These are phyloP conservation scores for Polydrusus tereticollis DNA, from an alignment of 2,888 invertebrate species.

Conservation along the genomic window DNA sequence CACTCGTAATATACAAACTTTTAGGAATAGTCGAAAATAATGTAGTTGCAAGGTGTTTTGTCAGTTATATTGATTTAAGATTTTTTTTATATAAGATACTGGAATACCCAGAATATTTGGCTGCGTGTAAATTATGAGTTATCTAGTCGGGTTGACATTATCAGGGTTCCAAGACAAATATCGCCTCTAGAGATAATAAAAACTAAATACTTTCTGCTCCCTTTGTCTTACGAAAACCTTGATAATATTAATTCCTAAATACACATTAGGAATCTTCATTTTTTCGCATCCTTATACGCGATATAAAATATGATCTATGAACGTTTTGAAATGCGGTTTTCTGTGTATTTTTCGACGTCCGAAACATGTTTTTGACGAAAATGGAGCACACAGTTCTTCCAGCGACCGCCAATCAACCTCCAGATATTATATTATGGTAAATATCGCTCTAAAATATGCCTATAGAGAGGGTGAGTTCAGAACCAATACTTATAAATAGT, in stretches of 20 bases:
- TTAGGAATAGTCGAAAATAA: no score
- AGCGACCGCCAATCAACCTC: not conserved
- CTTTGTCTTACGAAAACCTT: not conserved
- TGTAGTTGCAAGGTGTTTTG: no score
- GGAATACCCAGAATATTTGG: not conserved
- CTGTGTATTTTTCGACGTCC: not conserved
- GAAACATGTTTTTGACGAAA: constrained; percentile 39
- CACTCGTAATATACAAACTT: no score
- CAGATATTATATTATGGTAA: constrained; percentile 35
- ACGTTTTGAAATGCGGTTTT: not conserved
- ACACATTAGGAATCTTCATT: not conserved
- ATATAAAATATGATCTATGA: not conserved
- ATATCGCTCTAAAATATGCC: constrained; percentile 17
- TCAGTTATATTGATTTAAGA: no score
- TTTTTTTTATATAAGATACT: no score
- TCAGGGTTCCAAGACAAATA: constrained; percentile 6
- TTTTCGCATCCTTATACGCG: not conserved
- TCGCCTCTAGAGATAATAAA: not conserved
- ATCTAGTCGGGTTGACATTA: not conserved
- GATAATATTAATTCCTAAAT: constrained; percentile 9
- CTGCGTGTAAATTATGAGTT: not conserved
- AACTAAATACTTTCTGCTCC: not conserved
- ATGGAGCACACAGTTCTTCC: constrained; percentile 40
- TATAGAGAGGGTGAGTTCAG: constrained; percentile 37
- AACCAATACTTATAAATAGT: not conserved